Percentiles rank a stretch among this genome's conserved stretches.
These are phyloP conservation scores for Perizoma affinitatum DNA, from an alignment of 2,888 invertebrate genomes.

Conservation along the genomic window DNA sequence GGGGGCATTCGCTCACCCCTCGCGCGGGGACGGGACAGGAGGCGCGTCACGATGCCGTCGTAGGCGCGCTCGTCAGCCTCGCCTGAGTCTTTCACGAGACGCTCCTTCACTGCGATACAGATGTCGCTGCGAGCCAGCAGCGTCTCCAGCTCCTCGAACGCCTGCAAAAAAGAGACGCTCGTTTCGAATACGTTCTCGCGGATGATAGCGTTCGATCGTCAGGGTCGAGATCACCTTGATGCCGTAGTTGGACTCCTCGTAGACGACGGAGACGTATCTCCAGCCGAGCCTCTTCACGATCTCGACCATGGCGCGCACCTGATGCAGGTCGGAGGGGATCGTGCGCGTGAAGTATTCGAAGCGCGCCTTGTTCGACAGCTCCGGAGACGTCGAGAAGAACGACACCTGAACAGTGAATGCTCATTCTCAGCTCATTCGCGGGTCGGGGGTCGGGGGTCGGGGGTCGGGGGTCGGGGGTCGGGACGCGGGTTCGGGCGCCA, in stretches of 20 bases:
- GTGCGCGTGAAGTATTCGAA: conserved; percentile 97
- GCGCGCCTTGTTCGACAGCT: conserved; percentile 95
- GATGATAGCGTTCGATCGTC: no score
- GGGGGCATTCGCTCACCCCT: conserved; percentile 84
- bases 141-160: conserved; percentile 96
- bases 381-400: conserved; percentile 97
- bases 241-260: conserved; percentile 98
- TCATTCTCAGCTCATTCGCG: background rate
- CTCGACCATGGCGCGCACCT: conserved; percentile 97
- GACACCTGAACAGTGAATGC: conserved; percentile 89
- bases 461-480: no score
- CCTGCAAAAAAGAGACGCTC: conserved; percentile 86
- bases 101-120: conserved; percentile 97
- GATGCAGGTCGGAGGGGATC: conserved; percentile 97
- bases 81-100: conserved; percentile 96
- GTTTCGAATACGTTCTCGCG: no score
- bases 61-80: conserved; percentile 94
- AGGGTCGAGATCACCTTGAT: conserved; percentile 92
- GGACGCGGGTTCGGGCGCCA: no score
- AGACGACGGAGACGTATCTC: conserved; percentile 97
- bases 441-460: no score
- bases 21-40: conserved; percentile 93
- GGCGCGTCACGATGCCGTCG: conserved; percentile 92
- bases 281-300: conserved; percentile 93
- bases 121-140: conserved; percentile 91